Base-by-base conservation (phyloP, 2,797 vertebrate genomes). In the Potorous gilbertii region DNA sequence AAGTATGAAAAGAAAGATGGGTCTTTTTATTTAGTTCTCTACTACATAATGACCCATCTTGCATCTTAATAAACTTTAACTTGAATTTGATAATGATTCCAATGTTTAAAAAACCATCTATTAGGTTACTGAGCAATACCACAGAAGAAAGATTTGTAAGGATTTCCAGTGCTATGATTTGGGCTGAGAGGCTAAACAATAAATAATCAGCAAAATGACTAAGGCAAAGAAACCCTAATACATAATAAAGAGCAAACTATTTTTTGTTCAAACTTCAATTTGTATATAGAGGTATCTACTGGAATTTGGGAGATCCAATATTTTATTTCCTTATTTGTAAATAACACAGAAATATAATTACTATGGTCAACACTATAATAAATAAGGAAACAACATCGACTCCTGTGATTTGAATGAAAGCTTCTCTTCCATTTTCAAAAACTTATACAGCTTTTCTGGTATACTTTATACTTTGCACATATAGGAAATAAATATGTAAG, bases 121-220 rank as follows among this genome's bases (percentile, higher is more conserved):
- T 62, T 18, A 12, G 57, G n/a, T 81, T 59, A 96, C 9, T 96
- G 93, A 57, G 9, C 9, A 95, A 66, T 90, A 59, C 14, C 93
- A 96, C 8, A 81, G 50, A 56, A 94, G 28, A 94, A 55, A 50
- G 31, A 57, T n/a, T 95, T 54, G 52, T 40, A 93, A 93, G 81
- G 50, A 87, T 54, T 92, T 95, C 91, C 94, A 21, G 55, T 97
- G 66, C 93, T 50, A 59, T 57, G 21, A 54, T 74, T 34, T 66
- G 54, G 87, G 66, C 55, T 89, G 81, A 56, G 56, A 57, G 93
- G 92, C 54, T 91, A 95, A 95, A 92, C 46, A 96, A 87, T 59
- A 54, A 94, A 54, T 87, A 95, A 92, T 55, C 14, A 54, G 94
- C 92, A 57, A 10, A 29, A n/a, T 56, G 91, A 56, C 91, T 40